Evolutionary conservation across 2,113 vertebrate genomes (phyloP).

Genomic region (Heterotilapia buettikoferi): DNA sequence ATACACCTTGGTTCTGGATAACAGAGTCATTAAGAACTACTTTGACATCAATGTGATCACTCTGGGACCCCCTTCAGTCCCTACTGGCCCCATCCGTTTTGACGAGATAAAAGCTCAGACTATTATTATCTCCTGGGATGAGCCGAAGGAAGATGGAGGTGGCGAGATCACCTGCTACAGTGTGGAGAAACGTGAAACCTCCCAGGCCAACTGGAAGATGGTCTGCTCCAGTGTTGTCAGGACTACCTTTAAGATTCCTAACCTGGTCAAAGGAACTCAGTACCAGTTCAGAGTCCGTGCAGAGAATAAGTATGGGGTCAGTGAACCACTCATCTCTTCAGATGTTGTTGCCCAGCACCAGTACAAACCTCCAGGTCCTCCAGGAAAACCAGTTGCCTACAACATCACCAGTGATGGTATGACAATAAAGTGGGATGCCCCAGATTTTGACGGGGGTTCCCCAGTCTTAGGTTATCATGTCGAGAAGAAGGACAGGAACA

Average conservation of each 20-base stretch:
- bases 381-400: slow-evolving; percentile 89
- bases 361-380: slow-evolving; percentile 91
- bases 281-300: slow-evolving; percentile 96
- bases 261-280: slow-evolving; percentile 86
- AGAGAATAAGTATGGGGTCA: slow-evolving; percentile 94
- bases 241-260: slow-evolving; percentile 90
- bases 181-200: slow-evolving; percentile 94
- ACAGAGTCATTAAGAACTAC: slow-evolving; percentile 81
- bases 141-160: slow-evolving; percentile 89
- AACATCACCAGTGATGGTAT: slow-evolving; percentile 95
- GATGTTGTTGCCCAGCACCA: slow-evolving; percentile 90
- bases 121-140: slow-evolving; percentile 90
- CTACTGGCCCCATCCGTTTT: slow-evolving; percentile 86
- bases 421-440: slow-evolving; percentile 93
- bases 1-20: slow-evolving; percentile 93
- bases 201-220: slow-evolving; percentile 95
- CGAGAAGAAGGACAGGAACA: slow-evolving; percentile 99
- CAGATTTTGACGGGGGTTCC: slow-evolving; percentile 90
- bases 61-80: slow-evolving; percentile 87
- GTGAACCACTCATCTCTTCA: slow-evolving; percentile 81
- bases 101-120: slow-evolving; percentile 96
- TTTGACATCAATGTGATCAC: slow-evolving; percentile 86
- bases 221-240: slow-evolving; percentile 93
- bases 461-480: slow-evolving; percentile 92
- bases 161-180: slow-evolving; percentile 95